Percentiles rank a stretch among this genome's conserved stretches.
Evolutionary conservation across 1,140 invertebrate species (phyloP).

Genomic region (Conopomorpha cramerella): DNA sequence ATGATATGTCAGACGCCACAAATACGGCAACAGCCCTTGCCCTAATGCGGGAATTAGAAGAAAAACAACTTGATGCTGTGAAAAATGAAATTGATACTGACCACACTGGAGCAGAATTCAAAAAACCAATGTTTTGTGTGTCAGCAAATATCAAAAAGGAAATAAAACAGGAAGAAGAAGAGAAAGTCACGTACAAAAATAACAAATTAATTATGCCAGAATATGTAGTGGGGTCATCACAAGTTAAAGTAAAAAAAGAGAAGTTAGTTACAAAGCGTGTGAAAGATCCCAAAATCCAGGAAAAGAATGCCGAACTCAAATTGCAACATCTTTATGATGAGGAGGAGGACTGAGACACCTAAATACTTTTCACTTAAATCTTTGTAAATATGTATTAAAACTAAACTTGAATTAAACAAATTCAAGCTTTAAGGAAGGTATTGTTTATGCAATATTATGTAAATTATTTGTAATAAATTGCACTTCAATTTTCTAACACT

Average conservation of each 20-base stretch:
- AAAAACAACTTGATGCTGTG: constrained; percentile 43
- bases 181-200: constrained; percentile 63
- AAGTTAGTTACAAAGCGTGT: constrained; percentile 17
- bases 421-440: too few species aligned
- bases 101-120: constrained; percentile 52
- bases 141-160: constrained; percentile 30
- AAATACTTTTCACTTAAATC: too few species aligned
- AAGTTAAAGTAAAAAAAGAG: constrained; percentile 55
- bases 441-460: too few species aligned
- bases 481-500: too few species aligned
- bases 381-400: too few species aligned
- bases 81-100: constrained; percentile 16
- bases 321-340: constrained; percentile 67
- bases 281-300: constrained; percentile 22
- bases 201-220: constrained; percentile 78
- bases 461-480: too few species aligned
- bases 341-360: too few species aligned
- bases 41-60: constrained; percentile 69
- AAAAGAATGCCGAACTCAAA: constrained; percentile 32
- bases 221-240: constrained; percentile 74
- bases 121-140: constrained; percentile 47
- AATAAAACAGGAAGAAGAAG: constrained; percentile 20
- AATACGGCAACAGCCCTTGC: constrained; percentile 74
- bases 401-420: too few species aligned
- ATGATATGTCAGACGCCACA: constrained; percentile 74